Conservation (phyloP, 2,888 invertebrate species). For the Camponotus fellah region DNA sequence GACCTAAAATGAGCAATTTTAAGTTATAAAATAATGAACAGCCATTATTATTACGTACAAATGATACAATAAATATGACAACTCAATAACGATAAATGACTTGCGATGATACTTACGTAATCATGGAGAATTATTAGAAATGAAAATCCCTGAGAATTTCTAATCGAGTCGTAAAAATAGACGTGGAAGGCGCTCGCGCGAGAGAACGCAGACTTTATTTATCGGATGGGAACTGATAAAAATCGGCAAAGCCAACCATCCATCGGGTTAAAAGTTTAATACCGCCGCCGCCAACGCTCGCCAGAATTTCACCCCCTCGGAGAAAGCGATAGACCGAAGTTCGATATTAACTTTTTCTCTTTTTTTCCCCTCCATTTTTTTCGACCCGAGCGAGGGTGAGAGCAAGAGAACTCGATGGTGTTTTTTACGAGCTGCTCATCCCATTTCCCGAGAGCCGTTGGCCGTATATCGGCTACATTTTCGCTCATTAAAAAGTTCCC, state of each 20-base stretch:
- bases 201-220: slow-evolving; percentile 44
- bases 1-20: not conserved
- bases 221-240: slow-evolving; percentile 48
- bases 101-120: not conserved
- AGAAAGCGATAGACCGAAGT: slow-evolving; percentile 53
- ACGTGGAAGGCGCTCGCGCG: not conserved
- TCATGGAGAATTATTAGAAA: not conserved
- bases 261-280: slow-evolving; percentile 58
- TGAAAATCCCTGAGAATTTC: not conserved
- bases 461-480: slow-evolving; percentile 66
- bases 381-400: slow-evolving; percentile 28
- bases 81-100: not conserved
- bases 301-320: slow-evolving; percentile 49
- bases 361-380: slow-evolving; percentile 30
- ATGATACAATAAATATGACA: not conserved
- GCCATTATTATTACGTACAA: not conserved
- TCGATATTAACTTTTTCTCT: slow-evolving; percentile 61
- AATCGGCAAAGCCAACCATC: slow-evolving; percentile 52
- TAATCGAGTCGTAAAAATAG: slow-evolving; percentile 5
- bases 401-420: slow-evolving; percentile 39
- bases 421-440: slow-evolving; percentile 60
- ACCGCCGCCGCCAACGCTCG: slow-evolving; percentile 19
- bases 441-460: slow-evolving; percentile 53
- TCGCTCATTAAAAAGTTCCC: slow-evolving; percentile 76
- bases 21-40: not conserved